A percentile compares a stretch with the other conserved stretches of the same genome.
These are phyloP conservation scores for Allacma fusca DNA, from an alignment of 2,888 invertebrate species.

Conservation along the genomic window DNA sequence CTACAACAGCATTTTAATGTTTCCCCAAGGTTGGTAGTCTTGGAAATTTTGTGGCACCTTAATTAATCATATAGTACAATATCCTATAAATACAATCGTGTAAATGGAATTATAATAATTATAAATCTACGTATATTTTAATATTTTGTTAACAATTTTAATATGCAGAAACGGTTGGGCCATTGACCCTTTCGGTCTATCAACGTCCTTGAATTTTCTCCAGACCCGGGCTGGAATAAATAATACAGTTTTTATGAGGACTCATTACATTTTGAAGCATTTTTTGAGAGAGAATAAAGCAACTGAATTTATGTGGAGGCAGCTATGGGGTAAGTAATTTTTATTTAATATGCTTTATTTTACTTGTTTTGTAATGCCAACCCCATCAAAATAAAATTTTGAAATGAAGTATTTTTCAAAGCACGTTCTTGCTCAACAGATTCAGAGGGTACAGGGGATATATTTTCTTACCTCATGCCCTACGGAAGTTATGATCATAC, in stretches of 20 bases:
- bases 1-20: conserved; percentile 80
- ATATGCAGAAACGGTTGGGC: conserved; percentile 79
- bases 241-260: conserved; percentile 84
- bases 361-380: neutral
- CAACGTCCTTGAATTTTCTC: conserved; percentile 83
- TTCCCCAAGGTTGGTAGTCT: conserved; percentile 75
- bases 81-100: too few species aligned
- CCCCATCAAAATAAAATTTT: neutral
- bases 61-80: too few species aligned
- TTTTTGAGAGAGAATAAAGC: conserved; percentile 80
- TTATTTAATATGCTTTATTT: too few species aligned
- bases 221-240: conserved; percentile 82
- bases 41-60: too few species aligned
- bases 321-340: conserved; percentile 94
- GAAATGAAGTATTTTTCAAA: too few species aligned
- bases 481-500: conserved; percentile 98
- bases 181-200: conserved; percentile 93
- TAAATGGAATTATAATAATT: conserved; percentile 53
- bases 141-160: too few species aligned
- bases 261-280: conserved; percentile 96
- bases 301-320: conserved; percentile 93
- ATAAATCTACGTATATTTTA: too few species aligned
- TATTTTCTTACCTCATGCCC: conserved; percentile 90
- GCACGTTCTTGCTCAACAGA: neutral
- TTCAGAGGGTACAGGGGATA: neutral